Base-by-base conservation (phyloP, 2,113 vertebrate species). In the Todiramphus saurophagus region DNA sequence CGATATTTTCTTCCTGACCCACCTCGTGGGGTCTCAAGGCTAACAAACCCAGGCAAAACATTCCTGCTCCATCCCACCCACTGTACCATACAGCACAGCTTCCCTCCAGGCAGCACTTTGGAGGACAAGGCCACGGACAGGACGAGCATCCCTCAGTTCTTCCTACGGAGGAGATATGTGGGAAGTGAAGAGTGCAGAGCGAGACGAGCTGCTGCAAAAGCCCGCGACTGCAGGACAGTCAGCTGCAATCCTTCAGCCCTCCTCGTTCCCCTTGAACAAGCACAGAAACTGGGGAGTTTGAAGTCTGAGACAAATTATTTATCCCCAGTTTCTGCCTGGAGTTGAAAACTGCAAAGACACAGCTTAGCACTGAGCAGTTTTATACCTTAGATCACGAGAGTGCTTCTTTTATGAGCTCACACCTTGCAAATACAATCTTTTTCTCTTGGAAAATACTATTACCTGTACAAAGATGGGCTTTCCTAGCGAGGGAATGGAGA, bases 301-400 rank as follows among this genome's bases (percentile, higher is more conserved):
- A 35, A 81, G 77, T 51, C 70, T 67, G 63, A 50, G 58, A 55
- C 69, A 82, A 83, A 78, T 93, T 79, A 82, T 84, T 79, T 82
- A 77, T 72, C 62, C 75, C 82, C 43, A 82, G 20, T 93, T 93
- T 91, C 91, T 93, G 39, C 7, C 69, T 39, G 39, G 75, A 68
- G 44, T 25, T 63, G 82, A 86, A 93, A 90, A 82, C 48, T 33
- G 62, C 41, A n/a, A 33, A 76, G 82, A 84, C 37, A 70, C 73
- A 83, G 77, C 85, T 93, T 74, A 80, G 79, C 87, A 85, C 30
- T 11, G 50, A 68, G 75, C 0, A 1, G 5, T 93, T 83, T 90
- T 79, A 31, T 83, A 92, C 75, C 79, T 94, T 8, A 72, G 74
- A 96, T 89, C 66, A 76, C 12, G 51, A 82, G 62, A 75, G 43